Evolutionary conservation across 1,140 invertebrate species (phyloP), one percentile per base, ranked within the genome.

Genomic region (Solenopsis fugax): DNA sequence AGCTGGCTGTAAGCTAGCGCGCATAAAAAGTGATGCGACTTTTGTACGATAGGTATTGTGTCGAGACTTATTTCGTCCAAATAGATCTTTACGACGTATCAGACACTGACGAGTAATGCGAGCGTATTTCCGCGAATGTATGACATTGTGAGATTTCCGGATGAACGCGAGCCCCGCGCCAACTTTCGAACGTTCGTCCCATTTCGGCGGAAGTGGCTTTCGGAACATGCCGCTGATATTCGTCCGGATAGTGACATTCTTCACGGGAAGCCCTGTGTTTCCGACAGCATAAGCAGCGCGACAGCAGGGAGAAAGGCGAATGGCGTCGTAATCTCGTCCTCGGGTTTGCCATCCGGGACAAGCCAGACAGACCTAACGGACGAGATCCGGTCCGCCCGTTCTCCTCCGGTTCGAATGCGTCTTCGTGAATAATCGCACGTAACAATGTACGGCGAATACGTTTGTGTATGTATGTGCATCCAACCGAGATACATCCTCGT

Each of bases 341-440:
- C 54, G 82, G 29, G 89, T 86, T 65, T 75, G 71, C 89, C 82
- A 77, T 64, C 72, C 67, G 69, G 86, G 89, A 91, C 90, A 87
- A 88, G 87, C 72, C 87, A 84, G 84, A 88, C 89, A 88, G 72
- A 56, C 77, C 64, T 86, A 88, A 91, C 87, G 85, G 81, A 90
- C 89, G 72, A 67, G 89, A 90, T 90, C 76, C 89, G 62, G 86
- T 34, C 48, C 64, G 65, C 24, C 62, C 77, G 75, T 77, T 81
- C 86, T 60, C 56, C 80, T 52, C 50, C 75, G 29, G 54, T 77
- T 50, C 73, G 82, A 77, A 88, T 87, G 69, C 77, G 58, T 87
- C 78, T 88, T 91, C 82, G 87, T 69, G 90, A 90, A 90, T 91
- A 90, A 91, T 90, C 90, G 75, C 88, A 90, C 76, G 81, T 90